These are phyloP conservation scores for Mastomys natalensis DNA, from an alignment of 2,113 vertebrate genomes.

Conservation along the genomic window DNA sequence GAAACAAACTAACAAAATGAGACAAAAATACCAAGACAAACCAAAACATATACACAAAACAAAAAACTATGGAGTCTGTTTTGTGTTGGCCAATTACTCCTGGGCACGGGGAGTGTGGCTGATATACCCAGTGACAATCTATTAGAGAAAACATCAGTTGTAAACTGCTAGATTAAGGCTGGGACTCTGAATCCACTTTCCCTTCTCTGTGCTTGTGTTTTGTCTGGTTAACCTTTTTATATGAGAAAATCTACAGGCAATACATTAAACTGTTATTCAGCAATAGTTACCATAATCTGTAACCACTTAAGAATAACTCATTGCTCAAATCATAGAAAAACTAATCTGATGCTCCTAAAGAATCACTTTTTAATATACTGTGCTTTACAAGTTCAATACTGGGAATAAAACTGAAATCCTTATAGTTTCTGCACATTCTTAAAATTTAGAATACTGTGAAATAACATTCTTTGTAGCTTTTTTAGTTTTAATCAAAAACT, in stretches of 20 bases:
- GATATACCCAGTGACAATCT: background rate
- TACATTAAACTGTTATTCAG: slow-evolving; percentile 28
- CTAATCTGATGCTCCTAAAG: slow-evolving; percentile 23
- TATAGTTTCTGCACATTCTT: background rate
- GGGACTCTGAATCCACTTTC: background rate
- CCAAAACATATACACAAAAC: background rate
- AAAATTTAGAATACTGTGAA: slow-evolving; percentile 43
- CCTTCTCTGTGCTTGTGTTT: background rate
- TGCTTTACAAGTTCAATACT: slow-evolving; percentile 1
- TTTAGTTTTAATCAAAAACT: slow-evolving; percentile 34
- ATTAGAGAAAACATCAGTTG: background rate
- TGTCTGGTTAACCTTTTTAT: background rate
- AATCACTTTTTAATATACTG: background rate
- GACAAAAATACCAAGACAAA: background rate
- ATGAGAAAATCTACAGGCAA: background rate
- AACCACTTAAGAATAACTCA: background rate
- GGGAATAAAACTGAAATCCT: slow-evolving; percentile 54
- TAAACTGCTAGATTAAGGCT: background rate
- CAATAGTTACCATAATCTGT: slow-evolving; percentile 25
- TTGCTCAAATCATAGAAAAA: background rate
- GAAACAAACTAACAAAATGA: background rate
- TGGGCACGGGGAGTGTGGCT: background rate
- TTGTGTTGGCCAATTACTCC: background rate
- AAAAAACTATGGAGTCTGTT: background rate
- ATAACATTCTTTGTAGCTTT: background rate